A percentile compares a stretch with the other conserved stretches of the same genome.
These are phyloP conservation scores for Atherinosoma microstoma DNA, from an alignment of 2,797 vertebrate species.

Conservation along the genomic window DNA sequence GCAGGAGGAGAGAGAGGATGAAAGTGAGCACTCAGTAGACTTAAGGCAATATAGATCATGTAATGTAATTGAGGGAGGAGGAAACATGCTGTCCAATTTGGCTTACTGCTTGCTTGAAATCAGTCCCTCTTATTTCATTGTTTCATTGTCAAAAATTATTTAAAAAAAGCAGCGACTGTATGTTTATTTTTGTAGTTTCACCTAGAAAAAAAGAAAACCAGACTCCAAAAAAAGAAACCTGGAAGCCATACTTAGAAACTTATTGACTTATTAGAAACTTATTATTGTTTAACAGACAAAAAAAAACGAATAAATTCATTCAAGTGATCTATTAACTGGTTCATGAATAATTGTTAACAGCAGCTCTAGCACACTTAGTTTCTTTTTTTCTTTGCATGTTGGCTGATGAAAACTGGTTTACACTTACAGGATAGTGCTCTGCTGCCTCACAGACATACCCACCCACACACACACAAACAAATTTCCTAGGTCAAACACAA, in stretches of 20 bases:
- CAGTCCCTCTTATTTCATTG: not conserved
- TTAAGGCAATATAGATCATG: not conserved
- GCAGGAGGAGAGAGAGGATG: not conserved
- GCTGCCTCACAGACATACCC: slow-evolving; percentile 29
- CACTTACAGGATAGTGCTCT: slow-evolving; percentile 22
- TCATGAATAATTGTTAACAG: not conserved
- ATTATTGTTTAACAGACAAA: too few relatives aligned
- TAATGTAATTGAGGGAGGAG: not conserved
- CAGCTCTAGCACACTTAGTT: not conserved
- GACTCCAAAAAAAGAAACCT: too few relatives aligned
- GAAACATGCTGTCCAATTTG: not conserved
- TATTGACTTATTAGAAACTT: too few relatives aligned
- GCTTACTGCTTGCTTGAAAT: not conserved
- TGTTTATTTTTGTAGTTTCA: too few relatives aligned
- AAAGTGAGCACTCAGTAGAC: not conserved
- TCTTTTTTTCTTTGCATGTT: not conserved
- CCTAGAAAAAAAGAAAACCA: too few relatives aligned
- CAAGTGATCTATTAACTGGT: not conserved
- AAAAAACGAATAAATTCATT: not conserved
- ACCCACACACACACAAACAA: slow-evolving; percentile 30
- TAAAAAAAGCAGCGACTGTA: too few relatives aligned
- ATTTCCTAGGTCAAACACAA: slow-evolving; percentile 30
- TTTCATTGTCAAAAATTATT: not conserved
- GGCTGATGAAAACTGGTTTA: slow-evolving; percentile 16
- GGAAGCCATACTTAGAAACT: too few relatives aligned